These are phyloP conservation scores for Mormyrus iriodes DNA, from an alignment of 2,113 vertebrate species.

Conservation along the genomic window DNA sequence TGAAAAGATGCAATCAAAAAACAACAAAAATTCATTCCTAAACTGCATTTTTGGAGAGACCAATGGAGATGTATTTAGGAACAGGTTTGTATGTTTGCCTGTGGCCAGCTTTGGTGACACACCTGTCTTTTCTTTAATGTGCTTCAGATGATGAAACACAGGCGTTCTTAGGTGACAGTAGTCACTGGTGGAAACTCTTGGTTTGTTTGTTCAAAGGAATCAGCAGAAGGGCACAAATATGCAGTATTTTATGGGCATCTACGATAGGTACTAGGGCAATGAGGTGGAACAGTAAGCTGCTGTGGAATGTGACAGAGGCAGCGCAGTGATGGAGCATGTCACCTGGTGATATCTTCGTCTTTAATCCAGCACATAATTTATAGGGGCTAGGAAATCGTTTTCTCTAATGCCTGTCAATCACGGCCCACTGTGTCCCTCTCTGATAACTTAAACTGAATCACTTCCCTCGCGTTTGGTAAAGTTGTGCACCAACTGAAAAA, in stretches of 20 bases:
- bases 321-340: not conserved
- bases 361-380: not conserved
- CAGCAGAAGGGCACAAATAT: not conserved
- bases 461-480: constrained; percentile 12
- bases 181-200: not conserved
- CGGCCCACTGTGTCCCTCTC: not conserved
- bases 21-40: not conserved
- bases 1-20: not conserved
- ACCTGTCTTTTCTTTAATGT: not conserved
- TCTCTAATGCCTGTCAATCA: not conserved
- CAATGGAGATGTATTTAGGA: not conserved
- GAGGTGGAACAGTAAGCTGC: not conserved
- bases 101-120: not conserved
- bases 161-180: not conserved
- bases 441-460: not conserved
- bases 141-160: not conserved
- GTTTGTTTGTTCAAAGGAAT: not conserved
- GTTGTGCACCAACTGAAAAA: constrained; percentile 22
- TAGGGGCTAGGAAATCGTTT: not conserved
- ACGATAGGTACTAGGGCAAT: not conserved
- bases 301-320: not conserved
- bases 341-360: not conserved
- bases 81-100: not conserved
- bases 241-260: not conserved
- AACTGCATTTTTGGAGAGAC: not conserved